Evolutionary conservation across 2,888 invertebrate species (phyloP).

Genomic region (Nymphalis polychloros): DNA sequence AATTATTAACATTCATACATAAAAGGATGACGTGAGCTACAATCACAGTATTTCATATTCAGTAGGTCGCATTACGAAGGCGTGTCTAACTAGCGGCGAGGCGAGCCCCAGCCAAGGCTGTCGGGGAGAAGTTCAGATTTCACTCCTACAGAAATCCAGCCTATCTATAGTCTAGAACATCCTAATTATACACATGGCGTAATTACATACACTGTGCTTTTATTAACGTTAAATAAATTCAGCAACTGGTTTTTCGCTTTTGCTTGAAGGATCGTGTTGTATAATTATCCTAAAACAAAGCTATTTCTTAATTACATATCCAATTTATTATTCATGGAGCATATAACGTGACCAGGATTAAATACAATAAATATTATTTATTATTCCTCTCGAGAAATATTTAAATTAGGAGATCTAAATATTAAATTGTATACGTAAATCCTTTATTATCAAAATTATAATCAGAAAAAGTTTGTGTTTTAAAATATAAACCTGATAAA

Average conservation of each 20-base stretch:
- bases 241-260: background rate
- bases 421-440: no score
- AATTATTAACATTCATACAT: conserved; percentile 16
- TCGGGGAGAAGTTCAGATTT: conserved; percentile 26
- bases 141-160: conserved; percentile 18
- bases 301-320: no score
- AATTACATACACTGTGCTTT: background rate
- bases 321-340: no score
- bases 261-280: no score
- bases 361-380: no score
- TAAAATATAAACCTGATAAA: no score
- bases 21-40: conserved; percentile 31
- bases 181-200: conserved; percentile 1
- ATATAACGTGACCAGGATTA: no score
- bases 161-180: conserved; percentile 1
- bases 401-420: no score
- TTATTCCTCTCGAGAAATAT: no score
- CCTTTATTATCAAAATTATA: no score
- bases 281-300: no score
- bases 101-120: conserved; percentile 21
- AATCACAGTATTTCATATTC: conserved; percentile 32
- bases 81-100: conserved; percentile 25
- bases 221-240: background rate
- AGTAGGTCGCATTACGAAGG: conserved; percentile 33
- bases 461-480: no score